Evolutionary conservation across 92 coral and sea anemone genomes (phyloP).

Genomic region (Porites rus): DNA sequence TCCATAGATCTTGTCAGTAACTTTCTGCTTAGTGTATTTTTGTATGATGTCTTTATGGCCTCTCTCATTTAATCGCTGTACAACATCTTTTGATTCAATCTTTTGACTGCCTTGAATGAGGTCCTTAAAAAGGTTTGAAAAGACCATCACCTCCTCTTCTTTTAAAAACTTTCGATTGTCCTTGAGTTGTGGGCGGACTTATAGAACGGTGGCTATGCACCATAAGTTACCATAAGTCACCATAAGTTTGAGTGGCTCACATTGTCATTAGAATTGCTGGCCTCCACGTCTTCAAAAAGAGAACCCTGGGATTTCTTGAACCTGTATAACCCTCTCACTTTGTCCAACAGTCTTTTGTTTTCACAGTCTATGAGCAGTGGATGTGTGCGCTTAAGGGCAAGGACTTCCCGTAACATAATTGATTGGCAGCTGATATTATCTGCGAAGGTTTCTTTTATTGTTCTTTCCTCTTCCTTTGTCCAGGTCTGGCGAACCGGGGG

Average conservation of each 20-base stretch:
- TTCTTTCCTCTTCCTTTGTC: constrained; percentile 8
- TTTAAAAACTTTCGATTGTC: constrained; percentile 4
- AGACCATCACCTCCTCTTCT: constrained; percentile 9
- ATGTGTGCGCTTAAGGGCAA: constrained; percentile 4
- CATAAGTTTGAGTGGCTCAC: too few relatives aligned
- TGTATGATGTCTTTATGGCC: neutral
- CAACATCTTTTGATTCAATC: neutral
- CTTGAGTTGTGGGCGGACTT: constrained; percentile 7
- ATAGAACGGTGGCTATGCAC: neutral
- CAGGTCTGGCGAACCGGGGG: neutral
- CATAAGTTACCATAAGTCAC: neutral
- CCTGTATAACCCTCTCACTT: too few relatives aligned
- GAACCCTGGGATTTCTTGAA: too few relatives aligned
- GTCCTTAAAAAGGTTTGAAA: constrained; percentile 9
- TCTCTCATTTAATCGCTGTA: neutral
- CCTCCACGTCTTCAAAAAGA: too few relatives aligned
- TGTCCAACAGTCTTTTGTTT: neutral
- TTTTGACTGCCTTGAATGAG: constrained; percentile 2
- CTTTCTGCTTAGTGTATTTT: constrained; percentile 19
- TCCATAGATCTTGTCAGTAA: constrained; percentile 4
- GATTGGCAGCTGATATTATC: constrained; percentile 16
- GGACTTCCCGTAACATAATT: neutral
- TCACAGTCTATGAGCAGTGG: neutral
- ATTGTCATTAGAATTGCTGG: too few relatives aligned
- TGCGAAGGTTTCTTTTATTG: neutral